Evolutionary conservation across 2,797 vertebrate species (phyloP), one percentile per base, ranked within the genome.

Genomic region (Botia kubotai): DNA sequence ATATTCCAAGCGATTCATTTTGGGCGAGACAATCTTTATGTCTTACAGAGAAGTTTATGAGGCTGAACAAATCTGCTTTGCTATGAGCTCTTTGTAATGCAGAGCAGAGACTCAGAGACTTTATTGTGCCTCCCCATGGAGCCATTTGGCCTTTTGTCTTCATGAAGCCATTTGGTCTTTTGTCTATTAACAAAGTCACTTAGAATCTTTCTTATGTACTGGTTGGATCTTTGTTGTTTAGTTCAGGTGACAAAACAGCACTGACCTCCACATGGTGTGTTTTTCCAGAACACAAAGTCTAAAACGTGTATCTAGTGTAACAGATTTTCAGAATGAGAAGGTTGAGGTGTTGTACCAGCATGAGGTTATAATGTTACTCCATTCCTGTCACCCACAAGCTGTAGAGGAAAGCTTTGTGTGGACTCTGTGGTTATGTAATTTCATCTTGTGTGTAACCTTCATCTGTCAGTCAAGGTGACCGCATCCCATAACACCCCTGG

Each of bases 401-500:
- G 29, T 58, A 77, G 36, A 29, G 36, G 17, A 16, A 12, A 19
- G 36, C 43, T 69, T 48, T 69, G 39, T 74, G 11, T 58, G 52
- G 36, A 29, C 21, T 57, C 21, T 69, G 75, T 43, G n/a, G 48
- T 72, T 79, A 79, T 63, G 13, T 79, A 53, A 80, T 67, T 13
- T 67, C 50, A 73, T 66, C 36, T 80, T 80, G 57, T 53, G 21
- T 19, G 23, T 69, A 77, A 46, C 57, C 68, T 72, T 79, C 14
- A 43, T 67, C 36, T 80, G 53, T 73, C 16, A 67, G 60, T 66
- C 70, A 80, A 80, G 70, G 78, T 80, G 78, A 80, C 60, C 57
- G 21, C 36, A 21, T 73, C 17, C 60, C 48, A 57, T 6, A 57
- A 62, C 2, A 66, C 52, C 52, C 65, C 29, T 48, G 46, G 77